Evolutionary conservation across 2,797 vertebrate species (phyloP), one percentile per base, ranked within the genome.

Genomic region (Cyclura pinguis): DNA sequence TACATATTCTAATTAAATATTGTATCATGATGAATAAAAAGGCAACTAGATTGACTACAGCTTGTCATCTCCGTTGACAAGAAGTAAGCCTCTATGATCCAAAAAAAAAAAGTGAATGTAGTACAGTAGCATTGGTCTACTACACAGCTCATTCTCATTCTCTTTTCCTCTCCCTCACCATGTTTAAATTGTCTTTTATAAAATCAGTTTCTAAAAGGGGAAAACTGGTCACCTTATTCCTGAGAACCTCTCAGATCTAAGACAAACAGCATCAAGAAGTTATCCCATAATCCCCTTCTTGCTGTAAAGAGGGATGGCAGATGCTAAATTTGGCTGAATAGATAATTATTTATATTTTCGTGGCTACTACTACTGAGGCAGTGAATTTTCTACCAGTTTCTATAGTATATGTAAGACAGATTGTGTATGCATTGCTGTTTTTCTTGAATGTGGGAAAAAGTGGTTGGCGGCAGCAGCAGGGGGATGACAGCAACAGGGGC

Each of bases 1-100:
- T 10, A 57, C 35, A 57, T 27, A 35, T 72, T 80, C 14, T 8
- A 77, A 57, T 62, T 55, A 3, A 78, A 89, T 82, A 6, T 27
- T 86, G 84, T 20, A 88, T 83, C 78, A 83, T 52, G 89, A 87
- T 91, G 91, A 86, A 13, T 85, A 14, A 94, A 91, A 14, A 0
- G 13, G 50, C 32, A 55, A 35, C 85, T 88, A 91, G 16, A 12
- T 77, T 59, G 4, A 0, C 2, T 85, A 18, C 29, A 32, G 12
- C 88, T 91, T 55, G 6, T 82, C 4, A 3, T 67, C 42, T 27
- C 14, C 18, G 52, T 85, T 69, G 3, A 8, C 89, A 27, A 83
- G 0, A 64, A 89, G 82, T 86, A 92, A 80, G 73, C 64, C 92
- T 47, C 88, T 10, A 4, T 29, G 38, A 88, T 20, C 35, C 52